Conservation (phyloP, 2,797 vertebrate species). For the Cryptoblepharus egeriae region DNA sequence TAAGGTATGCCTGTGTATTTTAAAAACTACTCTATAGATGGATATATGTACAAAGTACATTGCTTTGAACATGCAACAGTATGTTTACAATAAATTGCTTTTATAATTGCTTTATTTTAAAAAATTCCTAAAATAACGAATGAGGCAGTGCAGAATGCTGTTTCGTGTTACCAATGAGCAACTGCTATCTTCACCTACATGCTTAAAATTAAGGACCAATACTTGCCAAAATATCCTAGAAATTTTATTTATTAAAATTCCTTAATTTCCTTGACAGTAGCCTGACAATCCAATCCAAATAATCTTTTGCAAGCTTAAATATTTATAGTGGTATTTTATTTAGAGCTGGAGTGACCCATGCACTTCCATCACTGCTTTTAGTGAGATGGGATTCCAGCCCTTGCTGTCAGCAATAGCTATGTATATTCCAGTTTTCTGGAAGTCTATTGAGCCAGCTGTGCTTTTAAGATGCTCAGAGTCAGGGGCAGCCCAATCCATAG, state of each 20-base stretch:
- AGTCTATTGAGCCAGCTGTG: constrained; percentile 1
- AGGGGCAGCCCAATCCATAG: too few relatives aligned
- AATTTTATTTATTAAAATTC: neutral
- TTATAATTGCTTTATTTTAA: neutral
- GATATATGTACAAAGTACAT: neutral
- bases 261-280: neutral
- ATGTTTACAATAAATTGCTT: too few relatives aligned
- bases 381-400: neutral
- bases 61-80: neutral
- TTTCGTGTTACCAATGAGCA: neutral
- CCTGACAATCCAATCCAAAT: neutral
- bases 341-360: too few relatives aligned
- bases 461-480: constrained; percentile 3
- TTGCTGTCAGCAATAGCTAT: neutral
- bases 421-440: neutral
- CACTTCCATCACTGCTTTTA: neutral
- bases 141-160: too few relatives aligned
- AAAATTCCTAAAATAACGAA: neutral
- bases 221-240: neutral
- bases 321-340: neutral
- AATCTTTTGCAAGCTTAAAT: neutral
- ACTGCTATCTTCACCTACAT: neutral
- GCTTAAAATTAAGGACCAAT: neutral
- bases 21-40: neutral
- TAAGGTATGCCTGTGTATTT: too few relatives aligned